Base-by-base conservation (phyloP, 2,113 vertebrate genomes). In the Ceyx melanurus region DNA sequence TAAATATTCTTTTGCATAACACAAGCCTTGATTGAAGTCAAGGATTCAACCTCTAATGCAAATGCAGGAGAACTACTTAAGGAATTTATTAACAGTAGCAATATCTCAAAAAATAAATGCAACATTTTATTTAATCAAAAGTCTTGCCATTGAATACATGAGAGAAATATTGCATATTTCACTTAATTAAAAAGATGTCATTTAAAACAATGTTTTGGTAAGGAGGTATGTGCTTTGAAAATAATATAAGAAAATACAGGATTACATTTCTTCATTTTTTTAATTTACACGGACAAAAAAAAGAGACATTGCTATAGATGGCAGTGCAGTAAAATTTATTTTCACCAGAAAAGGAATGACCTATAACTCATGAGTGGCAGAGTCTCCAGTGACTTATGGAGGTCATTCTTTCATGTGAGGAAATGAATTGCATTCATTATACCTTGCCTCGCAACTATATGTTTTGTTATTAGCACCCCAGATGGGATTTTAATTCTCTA, bases 341-440 rank as follows among this genome's bases (percentile, higher is more conserved):
- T 97, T 97, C 95, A 91, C 95, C 94, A 92, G 96, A 91, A 97
- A 96, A 95, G 87, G 96, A 98, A 97, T 96, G 97, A 97, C 93
- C 95, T 93, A 97, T 98, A 98, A 98, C 92, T 98, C 98, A 97
- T 57, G 87, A 97, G 89, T 95, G 97, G 96, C 96, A 97, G 96
- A 61, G 91, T 93, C 97, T 97, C 95, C 83, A 96, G 88, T 97
- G 97, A 98, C 81, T 98, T 97, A 97, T 97, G 95, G 97, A 97
- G 97, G 97, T 96, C 96, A 97, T 96, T 98, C 97, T 96, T 95
- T 95, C 95, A 90, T 93, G 92, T 91, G 94, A 96, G 97, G 95
- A 97, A 97, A 97, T 96, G 97, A 97, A 97, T 97, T 94, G 94
- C 95, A 96, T 97, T 97, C 93, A 95, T 97, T 97, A 96, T 92